Conservation (phyloP, 2,113 vertebrate genomes). For the Greenwoodochromis staneri region DNA sequence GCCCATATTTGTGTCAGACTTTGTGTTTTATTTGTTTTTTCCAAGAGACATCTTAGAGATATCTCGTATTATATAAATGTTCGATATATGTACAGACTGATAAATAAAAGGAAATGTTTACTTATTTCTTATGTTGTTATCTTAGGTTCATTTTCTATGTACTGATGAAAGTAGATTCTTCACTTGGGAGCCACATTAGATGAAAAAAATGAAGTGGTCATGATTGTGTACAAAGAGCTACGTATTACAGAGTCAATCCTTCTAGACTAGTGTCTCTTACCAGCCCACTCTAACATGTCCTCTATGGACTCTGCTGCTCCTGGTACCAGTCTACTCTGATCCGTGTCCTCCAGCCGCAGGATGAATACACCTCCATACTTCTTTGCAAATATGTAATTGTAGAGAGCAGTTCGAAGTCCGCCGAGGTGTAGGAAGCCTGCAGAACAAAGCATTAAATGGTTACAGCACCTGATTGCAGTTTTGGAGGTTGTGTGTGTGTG, state of each 20-base stretch:
- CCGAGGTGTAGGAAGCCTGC: slow-evolving; percentile 90
- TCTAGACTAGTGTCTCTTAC: slow-evolving; percentile 53
- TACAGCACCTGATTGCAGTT: background rate
- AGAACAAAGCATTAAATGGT: background rate
- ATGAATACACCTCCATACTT: slow-evolving; percentile 82
- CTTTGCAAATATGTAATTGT: slow-evolving; percentile 92
- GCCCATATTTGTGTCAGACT: background rate
- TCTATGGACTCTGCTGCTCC: slow-evolving; percentile 86
- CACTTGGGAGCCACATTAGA: background rate
- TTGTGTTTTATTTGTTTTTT: background rate
- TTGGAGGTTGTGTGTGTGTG: background rate
- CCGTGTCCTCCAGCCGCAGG: slow-evolving; percentile 90
- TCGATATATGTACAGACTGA: background rate
- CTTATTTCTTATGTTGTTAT: background rate
- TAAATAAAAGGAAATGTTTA: background rate
- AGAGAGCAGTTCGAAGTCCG: slow-evolving; percentile 88
- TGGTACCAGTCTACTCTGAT: slow-evolving; percentile 79
- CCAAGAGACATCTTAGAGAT: background rate
- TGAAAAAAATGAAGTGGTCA: background rate
- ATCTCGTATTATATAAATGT: background rate
- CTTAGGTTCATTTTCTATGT: background rate
- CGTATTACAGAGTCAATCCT: background rate
- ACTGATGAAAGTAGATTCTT: background rate
- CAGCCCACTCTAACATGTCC: slow-evolving; percentile 89
- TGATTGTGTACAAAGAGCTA: background rate